Base-by-base conservation (phyloP, 2,888 invertebrate species). In the Microchrysa polita region DNA sequence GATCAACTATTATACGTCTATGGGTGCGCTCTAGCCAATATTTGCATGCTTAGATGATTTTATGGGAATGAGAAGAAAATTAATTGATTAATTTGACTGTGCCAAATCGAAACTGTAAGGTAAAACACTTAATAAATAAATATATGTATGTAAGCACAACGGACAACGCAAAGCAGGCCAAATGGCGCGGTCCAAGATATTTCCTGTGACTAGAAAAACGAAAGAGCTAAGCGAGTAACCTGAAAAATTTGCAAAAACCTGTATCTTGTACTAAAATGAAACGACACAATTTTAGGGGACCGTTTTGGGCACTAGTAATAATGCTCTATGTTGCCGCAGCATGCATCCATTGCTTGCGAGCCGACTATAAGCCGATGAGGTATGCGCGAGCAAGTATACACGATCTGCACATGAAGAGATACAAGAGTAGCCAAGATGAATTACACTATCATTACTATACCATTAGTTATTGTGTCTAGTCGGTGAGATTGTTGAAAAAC, bases 201-300 rank as follows among this genome's bases (percentile, higher is more conserved):
- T 65, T 52, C 23, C 9, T 48, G 65, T 34, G 67, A 5, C 27
- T 34, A 2, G 2, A 55, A n/a, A 71, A 75, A 59, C 72, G 53
- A 75, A 75, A 73, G 74, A 73, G 65, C 73, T 73, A 73, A 71
- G 76, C 59, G 63, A 74, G 57, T 59, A 76, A 76, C 72, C 73
- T 71, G 72, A 67, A 74, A n/a, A 61, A 72, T 72, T 34, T 53
- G 69, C 27, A 67, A 34, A n/a, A 53, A 67, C 55, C 69, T 55
- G 69, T 57, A 55, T 69, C 4, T 40, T 40, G n/a, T 34, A 18
- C 34, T 18, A 61, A 40, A 18, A n/a, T n/a, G n/a, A n/a, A n/a
- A 14, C 61, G 61, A 27, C 27, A 40, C 20, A 34, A 34, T 34
- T 34, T 23, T 10, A 14, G 40, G 18, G 23, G 61, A 61, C 61